A percentile compares a stretch with the other conserved stretches of the same genome.
phyloP scores from a whole-genome alignment of 2,797 vertebrate genomes.

The Diplodus puntazzo region DNA sequence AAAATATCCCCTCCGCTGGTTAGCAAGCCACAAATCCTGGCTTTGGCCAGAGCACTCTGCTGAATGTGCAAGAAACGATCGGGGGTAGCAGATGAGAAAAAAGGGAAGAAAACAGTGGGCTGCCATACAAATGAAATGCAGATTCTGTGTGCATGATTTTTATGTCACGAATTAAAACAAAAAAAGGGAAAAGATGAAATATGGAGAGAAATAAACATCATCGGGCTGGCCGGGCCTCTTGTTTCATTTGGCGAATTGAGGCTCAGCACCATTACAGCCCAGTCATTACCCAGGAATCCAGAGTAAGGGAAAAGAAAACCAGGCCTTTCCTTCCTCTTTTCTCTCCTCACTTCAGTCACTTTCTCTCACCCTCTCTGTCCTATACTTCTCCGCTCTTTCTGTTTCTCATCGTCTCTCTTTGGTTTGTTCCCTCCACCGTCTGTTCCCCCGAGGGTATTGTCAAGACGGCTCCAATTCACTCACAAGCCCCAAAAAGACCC shows the following conservation, averaged over 20 bases:
- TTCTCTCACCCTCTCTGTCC: slow-evolving; percentile 42
- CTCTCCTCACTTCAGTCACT: slow-evolving; percentile 53
- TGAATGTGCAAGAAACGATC: slow-evolving; percentile 78
- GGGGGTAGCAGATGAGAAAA: slow-evolving; percentile 51
- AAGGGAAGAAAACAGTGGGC: slow-evolving; percentile 62
- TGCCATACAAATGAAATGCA: slow-evolving; percentile 82
- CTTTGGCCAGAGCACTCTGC: slow-evolving; percentile 78
- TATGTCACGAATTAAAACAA: slow-evolving; percentile 66
- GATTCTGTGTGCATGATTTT: slow-evolving; percentile 80
- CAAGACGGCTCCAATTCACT: slow-evolving; percentile 57
- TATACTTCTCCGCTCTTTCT: slow-evolving; percentile 25
- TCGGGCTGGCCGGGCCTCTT: slow-evolving; percentile 77
- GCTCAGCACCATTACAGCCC: slow-evolving; percentile 78
- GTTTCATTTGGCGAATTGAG: slow-evolving; percentile 85
- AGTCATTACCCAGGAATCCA: slow-evolving; percentile 88
- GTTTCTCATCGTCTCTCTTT: slow-evolving; percentile 18
- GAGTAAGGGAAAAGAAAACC: slow-evolving; percentile 73
- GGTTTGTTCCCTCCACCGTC: slow-evolving; percentile 9
- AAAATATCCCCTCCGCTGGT: slow-evolving; percentile 80
- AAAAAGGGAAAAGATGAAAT: slow-evolving; percentile 78
- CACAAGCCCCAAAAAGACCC: slow-evolving; percentile 51
- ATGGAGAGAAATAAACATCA: slow-evolving; percentile 86
- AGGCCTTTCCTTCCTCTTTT: slow-evolving; percentile 67
- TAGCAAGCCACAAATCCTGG: slow-evolving; percentile 80
- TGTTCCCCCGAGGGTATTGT: slow-evolving; percentile 35